Evolutionary conservation across 2,113 vertebrate genomes (phyloP).

Genomic region (Cebus imitator): DNA sequence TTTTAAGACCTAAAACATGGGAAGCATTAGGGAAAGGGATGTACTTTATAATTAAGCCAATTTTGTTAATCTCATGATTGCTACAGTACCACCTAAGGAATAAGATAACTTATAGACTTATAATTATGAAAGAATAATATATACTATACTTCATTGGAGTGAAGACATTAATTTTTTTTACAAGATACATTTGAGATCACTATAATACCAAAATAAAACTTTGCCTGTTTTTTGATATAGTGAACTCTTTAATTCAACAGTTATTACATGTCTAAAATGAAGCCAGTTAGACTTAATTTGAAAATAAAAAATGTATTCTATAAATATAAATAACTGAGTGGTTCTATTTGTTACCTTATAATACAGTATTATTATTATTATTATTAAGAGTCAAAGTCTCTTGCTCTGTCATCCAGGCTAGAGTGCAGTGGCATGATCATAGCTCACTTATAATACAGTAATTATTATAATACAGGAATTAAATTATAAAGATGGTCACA

Average conservation of each 20-base stretch:
- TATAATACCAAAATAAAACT: conserved; percentile 18
- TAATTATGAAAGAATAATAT: conserved; percentile 27
- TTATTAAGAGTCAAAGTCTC: no score
- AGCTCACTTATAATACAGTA: background rate
- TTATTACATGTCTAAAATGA: background rate
- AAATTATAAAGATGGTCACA: background rate
- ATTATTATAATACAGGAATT: background rate
- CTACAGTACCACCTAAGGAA: background rate
- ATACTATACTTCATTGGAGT: background rate
- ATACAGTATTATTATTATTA: no score
- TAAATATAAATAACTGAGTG: conserved; percentile 16
- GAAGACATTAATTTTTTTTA: conserved; percentile 10
- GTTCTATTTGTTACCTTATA: background rate
- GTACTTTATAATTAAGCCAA: background rate
- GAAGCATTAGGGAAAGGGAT: background rate
- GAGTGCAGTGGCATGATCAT: no score
- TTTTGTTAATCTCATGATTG: background rate
- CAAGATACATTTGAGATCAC: background rate
- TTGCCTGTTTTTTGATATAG: background rate
- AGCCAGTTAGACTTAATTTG: conserved; percentile 15
- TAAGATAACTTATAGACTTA: background rate
- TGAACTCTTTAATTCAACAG: background rate
- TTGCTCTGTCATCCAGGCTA: no score
- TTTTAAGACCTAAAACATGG: background rate
- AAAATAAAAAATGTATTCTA: conserved; percentile 4